phyloP scores from a whole-genome alignment of 2,888 invertebrate genomes.

The Lithophane ornitopus region DNA sequence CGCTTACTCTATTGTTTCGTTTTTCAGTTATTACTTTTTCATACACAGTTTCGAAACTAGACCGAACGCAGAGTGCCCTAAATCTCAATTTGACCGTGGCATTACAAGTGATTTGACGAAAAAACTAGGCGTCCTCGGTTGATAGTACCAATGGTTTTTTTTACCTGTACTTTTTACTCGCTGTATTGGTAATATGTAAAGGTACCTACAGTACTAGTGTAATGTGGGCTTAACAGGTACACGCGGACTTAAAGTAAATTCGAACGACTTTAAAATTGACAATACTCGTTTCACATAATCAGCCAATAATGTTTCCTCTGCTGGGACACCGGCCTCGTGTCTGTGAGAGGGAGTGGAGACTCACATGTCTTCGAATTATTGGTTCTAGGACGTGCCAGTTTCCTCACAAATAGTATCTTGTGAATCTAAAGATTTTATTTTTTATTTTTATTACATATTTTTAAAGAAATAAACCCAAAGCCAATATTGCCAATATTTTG shows the following conservation, averaged over 20 bases:
- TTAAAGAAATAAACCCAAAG: not conserved
- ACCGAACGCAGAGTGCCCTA: constrained; percentile 54
- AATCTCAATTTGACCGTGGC: constrained; percentile 71
- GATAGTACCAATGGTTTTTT: constrained; percentile 66
- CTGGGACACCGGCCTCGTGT: no score
- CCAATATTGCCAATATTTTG: not conserved
- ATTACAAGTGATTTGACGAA: constrained; percentile 62
- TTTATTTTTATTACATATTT: not conserved
- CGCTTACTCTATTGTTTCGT: not conserved
- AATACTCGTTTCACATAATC: no score
- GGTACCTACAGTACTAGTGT: not conserved
- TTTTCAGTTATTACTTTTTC: constrained; percentile 3
- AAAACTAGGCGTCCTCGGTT: constrained; percentile 76
- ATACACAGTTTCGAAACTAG: constrained; percentile 48
- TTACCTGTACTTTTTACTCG: constrained; percentile 56
- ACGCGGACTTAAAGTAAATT: not conserved
- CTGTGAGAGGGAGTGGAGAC: no score
- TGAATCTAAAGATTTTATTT: not conserved
- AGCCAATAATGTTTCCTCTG: no score
- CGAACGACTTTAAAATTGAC: no score
- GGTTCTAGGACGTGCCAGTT: no score
- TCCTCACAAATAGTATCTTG: no score
- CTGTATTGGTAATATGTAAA: constrained; percentile 26
- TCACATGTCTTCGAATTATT: no score
- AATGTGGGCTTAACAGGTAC: no score